A percentile compares a stretch with the other conserved stretches of the same genome.
Conservation (phyloP, 2,797 vertebrate genomes). For the Phoebastria nigripes region DNA sequence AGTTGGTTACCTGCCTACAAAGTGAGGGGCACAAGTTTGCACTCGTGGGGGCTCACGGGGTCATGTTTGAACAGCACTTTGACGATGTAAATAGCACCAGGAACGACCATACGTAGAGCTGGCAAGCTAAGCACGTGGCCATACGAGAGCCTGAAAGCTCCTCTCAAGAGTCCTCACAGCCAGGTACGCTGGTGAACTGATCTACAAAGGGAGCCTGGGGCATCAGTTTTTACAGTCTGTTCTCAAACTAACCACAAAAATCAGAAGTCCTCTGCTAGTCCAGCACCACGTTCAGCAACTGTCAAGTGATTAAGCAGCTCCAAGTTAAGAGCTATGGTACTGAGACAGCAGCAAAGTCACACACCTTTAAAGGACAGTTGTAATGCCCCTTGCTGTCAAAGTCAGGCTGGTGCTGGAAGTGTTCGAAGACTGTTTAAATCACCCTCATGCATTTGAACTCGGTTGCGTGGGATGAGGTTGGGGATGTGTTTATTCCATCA, state of each 20-base stretch:
- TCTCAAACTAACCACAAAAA: not conserved
- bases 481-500: not conserved
- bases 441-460: not conserved
- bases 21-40: too few relatives aligned
- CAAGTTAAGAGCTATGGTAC: not conserved
- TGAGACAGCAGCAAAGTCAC: not conserved
- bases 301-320: not conserved
- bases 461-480: not conserved
- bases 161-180: fast-evolving
- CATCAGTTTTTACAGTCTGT: not conserved
- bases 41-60: fast-evolving
- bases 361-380: not conserved
- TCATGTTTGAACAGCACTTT: fast-evolving
- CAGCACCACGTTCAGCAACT: fast-evolving
- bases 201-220: not conserved
- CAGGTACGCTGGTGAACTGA: not conserved
- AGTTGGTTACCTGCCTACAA: not conserved
- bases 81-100: not conserved
- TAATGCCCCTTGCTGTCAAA: not conserved
- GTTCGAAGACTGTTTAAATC: not conserved
- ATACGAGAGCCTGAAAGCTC: not conserved
- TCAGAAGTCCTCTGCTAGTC: not conserved
- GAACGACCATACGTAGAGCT: not conserved
- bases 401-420: not conserved
- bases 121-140: fast-evolving